Evolutionary conservation across 2,888 invertebrate genomes (phyloP), one percentile per base, ranked within the genome.

Genomic region (Nymphalis polychloros): DNA sequence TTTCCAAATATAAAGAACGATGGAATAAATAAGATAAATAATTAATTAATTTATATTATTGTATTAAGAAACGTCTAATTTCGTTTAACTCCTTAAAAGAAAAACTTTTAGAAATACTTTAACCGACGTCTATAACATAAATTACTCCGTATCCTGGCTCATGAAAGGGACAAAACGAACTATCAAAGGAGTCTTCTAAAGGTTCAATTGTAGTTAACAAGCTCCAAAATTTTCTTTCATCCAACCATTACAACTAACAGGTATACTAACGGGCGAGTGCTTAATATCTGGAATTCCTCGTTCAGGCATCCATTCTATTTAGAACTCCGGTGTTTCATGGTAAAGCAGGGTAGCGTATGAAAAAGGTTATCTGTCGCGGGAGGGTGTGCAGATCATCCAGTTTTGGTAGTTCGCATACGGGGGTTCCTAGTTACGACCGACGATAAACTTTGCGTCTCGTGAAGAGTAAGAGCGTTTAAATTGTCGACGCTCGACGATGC

Each of bases 401-500:
- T 63, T 70, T 72, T 88, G 88, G 90, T 72, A 73, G 79, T 73
- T 41, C 72, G 77, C 79, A 80, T 81, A 80, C 80, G 77, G 81
- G 81, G 55, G 82, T 81, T 83, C 82, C 83, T 85, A 86, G 90
- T 90, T 89, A 90, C 88, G 87, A 86, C 79, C 81, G 81, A 85
- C 90, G 86, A 91, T 90, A 91, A 91, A 91, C 84, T 91, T 88
- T 81, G 85, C 83, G 88, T 84, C 84, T 83, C 84, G 84, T 84
- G 86, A 88, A 90, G 90, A 90, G 89, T 81, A 80, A 85, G 86
- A 88, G 84, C 87, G 87, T 86, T 90, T 90, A 90, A 90, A 91
- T 89, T 88, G 89, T 89, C 89, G 87, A 84, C 88, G 57, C 57
- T 57, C 57, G 75, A 76, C 81, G 84, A 81, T 88, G 87, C 85